These are phyloP conservation scores for Anas platyrhynchos DNA, from an alignment of 2,113 vertebrate species.

Conservation along the genomic window DNA sequence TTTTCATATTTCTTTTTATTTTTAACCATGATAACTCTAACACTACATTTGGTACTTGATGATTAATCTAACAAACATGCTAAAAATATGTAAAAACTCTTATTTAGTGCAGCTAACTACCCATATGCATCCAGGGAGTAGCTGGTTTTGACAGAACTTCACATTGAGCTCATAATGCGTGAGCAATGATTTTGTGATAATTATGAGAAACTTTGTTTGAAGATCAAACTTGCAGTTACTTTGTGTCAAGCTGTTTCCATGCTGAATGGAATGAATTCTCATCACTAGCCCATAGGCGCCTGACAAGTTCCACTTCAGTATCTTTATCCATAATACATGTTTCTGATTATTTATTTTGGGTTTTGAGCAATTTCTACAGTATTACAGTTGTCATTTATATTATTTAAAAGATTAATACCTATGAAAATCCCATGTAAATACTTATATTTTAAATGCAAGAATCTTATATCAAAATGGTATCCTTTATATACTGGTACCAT, in stretches of 20 bases:
- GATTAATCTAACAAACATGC: not conserved
- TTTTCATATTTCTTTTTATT: not conserved
- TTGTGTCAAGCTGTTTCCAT: not conserved
- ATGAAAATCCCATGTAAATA: not conserved
- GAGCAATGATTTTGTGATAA: not conserved
- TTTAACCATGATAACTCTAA: not conserved
- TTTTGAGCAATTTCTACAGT: not conserved
- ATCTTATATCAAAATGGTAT: not conserved
- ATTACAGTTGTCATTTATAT: not conserved
- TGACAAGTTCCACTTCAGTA: not conserved
- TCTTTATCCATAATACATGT: not conserved
- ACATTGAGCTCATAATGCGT: not conserved
- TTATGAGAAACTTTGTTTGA: not conserved
- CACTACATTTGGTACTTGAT: not conserved
- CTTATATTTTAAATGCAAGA: not conserved
- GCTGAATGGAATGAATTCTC: not conserved
- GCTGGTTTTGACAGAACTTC: not conserved
- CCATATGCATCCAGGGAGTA: not conserved
- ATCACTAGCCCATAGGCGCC: not conserved
- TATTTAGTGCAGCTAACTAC: not conserved
- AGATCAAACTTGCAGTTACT: not conserved
- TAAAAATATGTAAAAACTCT: not conserved
- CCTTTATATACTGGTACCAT: not conserved
- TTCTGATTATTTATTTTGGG: not conserved
- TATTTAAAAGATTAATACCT: not conserved